Conservation (phyloP, 2,888 invertebrate genomes). For the Empis stercorea region DNA sequence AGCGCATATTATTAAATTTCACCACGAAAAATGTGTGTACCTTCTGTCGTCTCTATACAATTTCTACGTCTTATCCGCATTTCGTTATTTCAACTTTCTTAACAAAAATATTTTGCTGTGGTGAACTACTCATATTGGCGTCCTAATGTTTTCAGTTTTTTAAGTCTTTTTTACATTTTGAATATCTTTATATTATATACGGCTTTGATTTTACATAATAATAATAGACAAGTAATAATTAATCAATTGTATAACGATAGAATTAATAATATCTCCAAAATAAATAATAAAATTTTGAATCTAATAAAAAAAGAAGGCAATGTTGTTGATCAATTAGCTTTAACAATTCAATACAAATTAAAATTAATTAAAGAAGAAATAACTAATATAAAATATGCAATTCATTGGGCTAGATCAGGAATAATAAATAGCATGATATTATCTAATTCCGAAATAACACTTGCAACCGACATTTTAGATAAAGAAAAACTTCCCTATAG, state of each 20-base stretch:
- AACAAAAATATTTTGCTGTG: too few species aligned
- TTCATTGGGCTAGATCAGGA: slow-evolving; percentile 11
- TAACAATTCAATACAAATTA: slow-evolving; percentile 10
- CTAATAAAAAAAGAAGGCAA: slow-evolving; percentile 4
- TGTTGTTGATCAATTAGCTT: slow-evolving; percentile 4
- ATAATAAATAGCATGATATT: slow-evolving; percentile 13
- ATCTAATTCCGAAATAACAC: slow-evolving; percentile 11
- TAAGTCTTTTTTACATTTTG: too few species aligned
- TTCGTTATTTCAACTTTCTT: too few species aligned
- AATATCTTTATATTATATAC: too few species aligned
- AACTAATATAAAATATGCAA: slow-evolving; percentile 11
- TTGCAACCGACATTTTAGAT: slow-evolving; percentile 10
- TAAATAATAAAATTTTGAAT: slow-evolving; percentile 8
- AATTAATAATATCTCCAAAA: slow-evolving; percentile 8
- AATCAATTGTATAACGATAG: slow-evolving; percentile 9
- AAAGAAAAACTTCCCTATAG: slow-evolving; percentile 11
- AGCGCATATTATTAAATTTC: too few species aligned
- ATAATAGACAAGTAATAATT: slow-evolving; percentile 11
- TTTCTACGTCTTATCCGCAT: too few species aligned
- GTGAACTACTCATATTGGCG: too few species aligned
- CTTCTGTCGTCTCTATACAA: too few species aligned
- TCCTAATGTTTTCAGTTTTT: too few species aligned
- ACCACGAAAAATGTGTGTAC: too few species aligned
- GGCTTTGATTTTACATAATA: slow-evolving; percentile 10
- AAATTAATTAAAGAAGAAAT: slow-evolving; percentile 12